These are phyloP conservation scores for Tineola bisselliella DNA, from an alignment of 2,888 invertebrate species.

Conservation along the genomic window DNA sequence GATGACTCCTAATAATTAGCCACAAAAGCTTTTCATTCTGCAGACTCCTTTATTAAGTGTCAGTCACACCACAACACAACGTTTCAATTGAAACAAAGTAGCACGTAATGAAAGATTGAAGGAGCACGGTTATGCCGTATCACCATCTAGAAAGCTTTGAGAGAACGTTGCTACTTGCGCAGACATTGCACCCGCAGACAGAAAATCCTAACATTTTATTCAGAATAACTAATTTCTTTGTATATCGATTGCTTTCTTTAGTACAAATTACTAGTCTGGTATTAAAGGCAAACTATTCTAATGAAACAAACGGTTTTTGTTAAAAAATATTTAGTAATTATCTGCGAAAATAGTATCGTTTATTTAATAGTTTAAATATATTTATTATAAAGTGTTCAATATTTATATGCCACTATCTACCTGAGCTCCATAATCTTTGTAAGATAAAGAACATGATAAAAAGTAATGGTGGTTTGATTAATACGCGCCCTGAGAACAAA, in stretches of 20 bases:
- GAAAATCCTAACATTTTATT: conserved; percentile 1
- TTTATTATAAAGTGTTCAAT: too few relatives aligned
- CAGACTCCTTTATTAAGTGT: not conserved
- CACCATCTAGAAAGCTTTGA: conserved; percentile 2
- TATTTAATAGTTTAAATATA: too few relatives aligned
- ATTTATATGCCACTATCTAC: too few relatives aligned
- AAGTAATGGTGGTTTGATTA: not conserved
- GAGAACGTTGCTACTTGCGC: not conserved
- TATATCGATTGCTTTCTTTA: not conserved
- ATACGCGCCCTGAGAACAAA: not conserved
- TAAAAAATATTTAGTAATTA: not conserved
- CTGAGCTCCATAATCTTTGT: not conserved
- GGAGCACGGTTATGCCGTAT: conserved; percentile 8
- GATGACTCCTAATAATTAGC: not conserved
- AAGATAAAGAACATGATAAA: not conserved
- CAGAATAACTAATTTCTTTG: not conserved
- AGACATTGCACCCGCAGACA: not conserved
- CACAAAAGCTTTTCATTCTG: not conserved
- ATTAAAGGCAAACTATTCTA: not conserved
- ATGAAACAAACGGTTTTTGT: not conserved
- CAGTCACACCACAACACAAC: not conserved
- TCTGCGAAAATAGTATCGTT: not conserved
- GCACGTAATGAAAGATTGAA: conserved; percentile 3
- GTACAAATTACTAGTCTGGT: not conserved
- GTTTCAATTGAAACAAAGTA: not conserved